phyloP scores from a whole-genome alignment of 2,113 vertebrate genomes.

The Anarrhichthys ocellatus region DNA sequence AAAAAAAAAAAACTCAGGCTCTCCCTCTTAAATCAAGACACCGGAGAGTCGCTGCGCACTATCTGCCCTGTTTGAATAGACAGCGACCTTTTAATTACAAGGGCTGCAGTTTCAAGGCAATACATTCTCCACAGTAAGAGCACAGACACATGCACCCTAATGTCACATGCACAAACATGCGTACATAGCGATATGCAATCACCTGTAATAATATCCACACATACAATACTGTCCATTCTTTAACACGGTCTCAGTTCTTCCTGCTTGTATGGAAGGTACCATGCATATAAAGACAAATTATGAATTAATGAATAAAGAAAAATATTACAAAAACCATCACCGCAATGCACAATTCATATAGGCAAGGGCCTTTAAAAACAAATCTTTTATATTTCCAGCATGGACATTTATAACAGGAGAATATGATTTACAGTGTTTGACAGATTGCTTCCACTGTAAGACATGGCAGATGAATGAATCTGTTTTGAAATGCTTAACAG shows the following conservation, averaged over 20 bases:
- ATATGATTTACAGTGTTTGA: conserved; percentile 63
- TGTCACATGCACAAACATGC: background rate
- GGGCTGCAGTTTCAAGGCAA: conserved; percentile 38
- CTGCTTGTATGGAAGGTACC: background rate
- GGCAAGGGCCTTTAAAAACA: conserved; percentile 1
- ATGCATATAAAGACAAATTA: background rate
- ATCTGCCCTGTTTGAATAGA: conserved; percentile 47
- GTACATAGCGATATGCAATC: conserved; percentile 9
- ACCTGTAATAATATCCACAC: conserved; percentile 10
- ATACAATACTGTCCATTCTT: background rate
- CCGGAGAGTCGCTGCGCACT: conserved; percentile 36
- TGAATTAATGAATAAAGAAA: background rate
- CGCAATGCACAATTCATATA: conserved; percentile 21
- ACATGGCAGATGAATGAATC: conserved; percentile 72
- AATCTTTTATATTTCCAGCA: conserved; percentile 47
- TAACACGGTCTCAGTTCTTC: background rate
- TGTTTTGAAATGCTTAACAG: conserved; percentile 72
- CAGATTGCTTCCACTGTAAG: conserved; percentile 50
- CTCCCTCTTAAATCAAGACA: conserved; percentile 50
- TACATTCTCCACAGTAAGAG: conserved; percentile 24
- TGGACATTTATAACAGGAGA: conserved; percentile 42
- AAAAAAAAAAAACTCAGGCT: conserved; percentile 15
- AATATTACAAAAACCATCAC: background rate
- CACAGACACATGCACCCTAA: conserved; percentile 19
- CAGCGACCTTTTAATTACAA: conserved; percentile 66